A percentile compares a stretch with the other conserved stretches of the same genome.
Conservation (phyloP, 2,888 invertebrate species). For the Shargacucullia verbasci region DNA sequence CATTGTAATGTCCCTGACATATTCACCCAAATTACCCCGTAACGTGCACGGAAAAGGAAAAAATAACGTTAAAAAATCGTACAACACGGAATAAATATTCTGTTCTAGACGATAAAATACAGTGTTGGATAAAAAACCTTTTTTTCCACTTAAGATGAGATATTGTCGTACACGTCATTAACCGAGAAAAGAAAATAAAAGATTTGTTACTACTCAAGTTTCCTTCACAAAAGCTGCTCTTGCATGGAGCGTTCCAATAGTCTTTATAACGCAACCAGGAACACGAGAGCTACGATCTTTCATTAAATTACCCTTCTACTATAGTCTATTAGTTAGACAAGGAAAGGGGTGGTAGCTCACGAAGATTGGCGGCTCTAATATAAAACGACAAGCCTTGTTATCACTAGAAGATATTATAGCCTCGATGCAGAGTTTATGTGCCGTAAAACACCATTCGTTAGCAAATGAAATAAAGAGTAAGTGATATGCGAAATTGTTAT, state of each 20-base stretch:
- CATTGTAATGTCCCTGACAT: conserved; percentile 65
- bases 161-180: conserved; percentile 62
- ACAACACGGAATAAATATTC: conserved; percentile 32
- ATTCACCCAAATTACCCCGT: conserved; percentile 65
- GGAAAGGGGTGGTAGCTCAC: conserved; percentile 47
- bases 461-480: conserved; percentile 66
- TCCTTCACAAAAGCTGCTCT: conserved; percentile 60
- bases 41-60: conserved; percentile 30
- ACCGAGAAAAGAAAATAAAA: conserved; percentile 66
- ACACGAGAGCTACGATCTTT: conserved; percentile 45
- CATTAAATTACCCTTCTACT: conserved; percentile 51
- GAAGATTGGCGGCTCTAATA: conserved; percentile 54
- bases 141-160: conserved; percentile 39
- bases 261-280: conserved; percentile 55
- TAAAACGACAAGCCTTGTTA: conserved; percentile 68
- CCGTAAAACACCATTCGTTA: conserved; percentile 69
- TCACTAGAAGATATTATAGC: conserved; percentile 65
- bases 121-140: conserved; percentile 34
- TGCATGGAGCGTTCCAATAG: conserved; percentile 55
- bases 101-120: conserved; percentile 22
- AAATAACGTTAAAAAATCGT: conserved; percentile 38
- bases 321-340: conserved; percentile 22
- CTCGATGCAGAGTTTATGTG: conserved; percentile 67
- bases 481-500: conserved; percentile 56
- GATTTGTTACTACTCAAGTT: conserved; percentile 66